phyloP scores from a whole-genome alignment of 2,888 invertebrate genomes.

The Drosophila siamana region DNA sequence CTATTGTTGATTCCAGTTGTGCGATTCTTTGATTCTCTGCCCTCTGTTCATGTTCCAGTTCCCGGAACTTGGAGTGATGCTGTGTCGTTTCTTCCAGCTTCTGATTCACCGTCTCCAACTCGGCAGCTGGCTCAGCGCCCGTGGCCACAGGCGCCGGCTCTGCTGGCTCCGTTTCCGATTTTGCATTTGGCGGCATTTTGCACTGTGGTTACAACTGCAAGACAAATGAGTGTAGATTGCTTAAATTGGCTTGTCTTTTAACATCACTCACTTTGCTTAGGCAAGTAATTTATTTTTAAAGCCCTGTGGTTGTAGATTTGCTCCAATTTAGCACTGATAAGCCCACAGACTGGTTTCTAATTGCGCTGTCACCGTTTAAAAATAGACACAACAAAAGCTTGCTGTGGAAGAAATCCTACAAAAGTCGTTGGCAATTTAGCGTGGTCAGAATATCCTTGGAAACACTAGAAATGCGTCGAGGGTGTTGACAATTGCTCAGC shows the following conservation, averaged over 20 bases:
- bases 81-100: slow-evolving; percentile 80
- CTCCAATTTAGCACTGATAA: not conserved
- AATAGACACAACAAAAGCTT: slow-evolving; percentile 45
- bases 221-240: slow-evolving; percentile 5
- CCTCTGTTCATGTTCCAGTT: slow-evolving; percentile 62
- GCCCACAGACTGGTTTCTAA: not conserved
- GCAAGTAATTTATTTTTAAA: no score
- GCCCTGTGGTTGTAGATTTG: not conserved
- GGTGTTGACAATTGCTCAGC: slow-evolving; percentile 45
- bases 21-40: slow-evolving; percentile 80
- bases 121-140: slow-evolving; percentile 65
- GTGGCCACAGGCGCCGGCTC: slow-evolving; percentile 73
- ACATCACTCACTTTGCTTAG: no score
- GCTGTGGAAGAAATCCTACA: slow-evolving; percentile 58
- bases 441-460: slow-evolving; percentile 59
- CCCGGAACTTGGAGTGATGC: slow-evolving; percentile 75
- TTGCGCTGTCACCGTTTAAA: slow-evolving; percentile 35
- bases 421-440: slow-evolving; percentile 58
- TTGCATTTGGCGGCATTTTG: slow-evolving; percentile 84
- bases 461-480: slow-evolving; percentile 68
- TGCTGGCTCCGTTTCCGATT: slow-evolving; percentile 78
- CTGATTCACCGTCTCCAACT: slow-evolving; percentile 76
- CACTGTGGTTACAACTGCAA: slow-evolving; percentile 61
- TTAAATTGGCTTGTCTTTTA: no score
- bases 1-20: slow-evolving; percentile 74